A percentile compares a stretch with the other conserved stretches of the same genome.
phyloP scores from a whole-genome alignment of 2,797 vertebrate genomes.

The Helostoma temminkii region DNA sequence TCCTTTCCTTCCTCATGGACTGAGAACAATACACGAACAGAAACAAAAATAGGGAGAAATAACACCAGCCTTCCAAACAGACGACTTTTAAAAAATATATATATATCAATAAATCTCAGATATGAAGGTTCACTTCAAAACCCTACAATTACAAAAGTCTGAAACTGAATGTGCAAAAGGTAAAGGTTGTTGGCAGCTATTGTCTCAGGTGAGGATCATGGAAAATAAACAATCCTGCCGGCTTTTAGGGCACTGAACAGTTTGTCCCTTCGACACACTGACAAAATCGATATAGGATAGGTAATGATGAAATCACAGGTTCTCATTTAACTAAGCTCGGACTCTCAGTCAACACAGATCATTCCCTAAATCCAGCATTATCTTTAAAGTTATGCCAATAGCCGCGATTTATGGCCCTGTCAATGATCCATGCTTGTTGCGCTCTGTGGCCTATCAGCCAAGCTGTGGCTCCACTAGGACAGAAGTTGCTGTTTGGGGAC shows the following conservation, averaged over 20 bases:
- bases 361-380: slow-evolving; percentile 60
- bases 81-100: neutral
- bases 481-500: slow-evolving; percentile 58
- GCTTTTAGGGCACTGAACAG: slow-evolving; percentile 31
- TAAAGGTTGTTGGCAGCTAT: slow-evolving; percentile 30
- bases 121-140: neutral
- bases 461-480: slow-evolving; percentile 30
- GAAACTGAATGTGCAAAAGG: neutral
- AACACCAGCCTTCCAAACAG: neutral
- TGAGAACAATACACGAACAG: slow-evolving; percentile 25
- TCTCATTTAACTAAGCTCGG: slow-evolving; percentile 36
- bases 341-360: slow-evolving; percentile 65
- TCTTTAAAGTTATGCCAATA: slow-evolving; percentile 73
- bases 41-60: slow-evolving; percentile 6
- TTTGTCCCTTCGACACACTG: slow-evolving; percentile 40
- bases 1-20: neutral
- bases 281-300: slow-evolving; percentile 44
- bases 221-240: slow-evolving; percentile 17
- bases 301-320: slow-evolving; percentile 55
- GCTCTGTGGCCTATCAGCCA: slow-evolving; percentile 40
- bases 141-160: neutral
- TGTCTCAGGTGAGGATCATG: slow-evolving; percentile 23
- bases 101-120: neutral
- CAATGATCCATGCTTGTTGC: slow-evolving; percentile 69
- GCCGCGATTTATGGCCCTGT: slow-evolving; percentile 65